phyloP scores from a whole-genome alignment of 2,888 invertebrate species.

The Philopedon plagiatum region DNA sequence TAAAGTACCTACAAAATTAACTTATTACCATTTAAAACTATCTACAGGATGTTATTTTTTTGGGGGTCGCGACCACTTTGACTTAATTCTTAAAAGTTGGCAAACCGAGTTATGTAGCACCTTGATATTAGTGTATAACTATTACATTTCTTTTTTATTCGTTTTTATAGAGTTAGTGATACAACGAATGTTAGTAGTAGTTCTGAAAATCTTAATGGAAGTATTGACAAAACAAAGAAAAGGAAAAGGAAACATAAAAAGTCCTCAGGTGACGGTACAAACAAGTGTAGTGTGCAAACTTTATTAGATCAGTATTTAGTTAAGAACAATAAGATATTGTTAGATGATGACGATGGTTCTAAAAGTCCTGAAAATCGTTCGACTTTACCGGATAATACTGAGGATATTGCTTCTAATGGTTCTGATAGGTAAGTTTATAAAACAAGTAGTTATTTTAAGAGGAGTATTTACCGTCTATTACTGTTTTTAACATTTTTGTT shows the following conservation, averaged over 20 bases:
- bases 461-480: no score
- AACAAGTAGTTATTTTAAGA: no score
- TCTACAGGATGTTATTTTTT: no score
- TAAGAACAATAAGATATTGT: background rate
- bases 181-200: background rate
- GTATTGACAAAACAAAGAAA: background rate
- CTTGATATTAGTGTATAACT: no score
- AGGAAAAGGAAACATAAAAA: background rate
- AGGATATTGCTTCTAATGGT: background rate
- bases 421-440: background rate
- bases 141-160: no score
- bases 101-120: no score
- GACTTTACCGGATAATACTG: background rate
- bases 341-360: background rate
- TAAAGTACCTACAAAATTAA: no score
- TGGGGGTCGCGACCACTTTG: no score
- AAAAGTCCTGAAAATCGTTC: background rate
- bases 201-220: background rate
- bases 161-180: background rate
- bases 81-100: no score
- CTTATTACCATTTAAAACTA: no score
- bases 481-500: no score
- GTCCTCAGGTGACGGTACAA: no score
- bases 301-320: conserved; percentile 1
- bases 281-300: background rate